Evolutionary conservation across 2,888 invertebrate genomes (phyloP).

Genomic region (Microplitis manilae): DNA sequence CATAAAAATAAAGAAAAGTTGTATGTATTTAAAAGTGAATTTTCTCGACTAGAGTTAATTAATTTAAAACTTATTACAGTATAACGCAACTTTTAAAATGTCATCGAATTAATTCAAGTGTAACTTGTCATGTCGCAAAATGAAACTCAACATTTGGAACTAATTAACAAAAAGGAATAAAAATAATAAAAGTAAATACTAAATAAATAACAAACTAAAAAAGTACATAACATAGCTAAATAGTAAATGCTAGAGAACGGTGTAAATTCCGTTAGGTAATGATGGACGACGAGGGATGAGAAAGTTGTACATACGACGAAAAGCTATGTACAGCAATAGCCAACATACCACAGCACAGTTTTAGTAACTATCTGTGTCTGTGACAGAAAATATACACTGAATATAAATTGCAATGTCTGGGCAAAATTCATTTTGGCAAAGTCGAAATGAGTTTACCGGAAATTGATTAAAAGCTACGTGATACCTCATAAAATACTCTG

Average conservation of each 20-base stretch:
- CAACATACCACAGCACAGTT: neutral
- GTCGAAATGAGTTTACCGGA: conserved; percentile 22
- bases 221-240: neutral
- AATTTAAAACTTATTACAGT: neutral
- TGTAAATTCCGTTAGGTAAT: conserved; percentile 26
- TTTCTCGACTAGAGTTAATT: neutral
- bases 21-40: neutral
- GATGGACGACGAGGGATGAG: conserved; percentile 8
- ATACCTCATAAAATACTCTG: conserved; percentile 2
- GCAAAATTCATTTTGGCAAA: conserved; percentile 2
- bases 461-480: conserved; percentile 21
- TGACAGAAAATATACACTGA: neutral
- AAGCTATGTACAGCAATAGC: neutral
- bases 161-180: neutral
- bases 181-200: neutral
- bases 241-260: neutral
- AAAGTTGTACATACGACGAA: neutral
- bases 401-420: neutral
- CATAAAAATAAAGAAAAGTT: neutral
- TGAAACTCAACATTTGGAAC: neutral
- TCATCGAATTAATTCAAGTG: neutral
- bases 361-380: neutral
- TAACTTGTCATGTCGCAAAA: neutral
- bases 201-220: neutral
- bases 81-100: neutral